Conservation (phyloP, 1,140 invertebrate genomes). For the Druon quercuslanigerum region DNA sequence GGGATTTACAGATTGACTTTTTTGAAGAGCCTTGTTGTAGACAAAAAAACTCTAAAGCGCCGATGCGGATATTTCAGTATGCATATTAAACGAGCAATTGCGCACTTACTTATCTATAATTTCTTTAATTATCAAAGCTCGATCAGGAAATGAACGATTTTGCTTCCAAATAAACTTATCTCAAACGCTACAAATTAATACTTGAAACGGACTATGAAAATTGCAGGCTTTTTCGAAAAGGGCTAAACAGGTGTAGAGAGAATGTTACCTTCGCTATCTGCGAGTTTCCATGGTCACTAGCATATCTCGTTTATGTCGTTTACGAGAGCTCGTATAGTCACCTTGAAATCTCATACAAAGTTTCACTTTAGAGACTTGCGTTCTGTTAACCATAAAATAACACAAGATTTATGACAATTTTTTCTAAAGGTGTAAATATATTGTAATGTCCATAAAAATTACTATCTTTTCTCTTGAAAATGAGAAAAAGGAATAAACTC, state of each 20-base stretch:
- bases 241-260: too few species aligned
- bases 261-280: too few species aligned
- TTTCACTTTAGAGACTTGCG: background rate
- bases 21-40: slow-evolving; percentile 28
- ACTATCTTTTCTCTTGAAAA: too few species aligned
- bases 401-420: slow-evolving; percentile 20
- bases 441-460: background rate
- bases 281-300: background rate
- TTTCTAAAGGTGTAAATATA: background rate
- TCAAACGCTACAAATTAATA: too few species aligned
- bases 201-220: too few species aligned
- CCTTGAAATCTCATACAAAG: background rate
- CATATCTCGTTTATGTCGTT: background rate
- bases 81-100: slow-evolving; percentile 27
- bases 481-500: too few species aligned
- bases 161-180: too few species aligned
- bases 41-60: slow-evolving; percentile 21
- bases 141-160: slow-evolving; percentile 33
- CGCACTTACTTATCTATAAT: slow-evolving; percentile 52
- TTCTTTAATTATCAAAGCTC: slow-evolving; percentile 51
- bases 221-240: too few species aligned
- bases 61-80: slow-evolving; percentile 38
- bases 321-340: background rate
- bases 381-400: background rate
- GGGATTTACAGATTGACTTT: slow-evolving; percentile 33